phyloP scores from a whole-genome alignment of 2,888 invertebrate genomes.

The Stictocephala bisonia region DNA sequence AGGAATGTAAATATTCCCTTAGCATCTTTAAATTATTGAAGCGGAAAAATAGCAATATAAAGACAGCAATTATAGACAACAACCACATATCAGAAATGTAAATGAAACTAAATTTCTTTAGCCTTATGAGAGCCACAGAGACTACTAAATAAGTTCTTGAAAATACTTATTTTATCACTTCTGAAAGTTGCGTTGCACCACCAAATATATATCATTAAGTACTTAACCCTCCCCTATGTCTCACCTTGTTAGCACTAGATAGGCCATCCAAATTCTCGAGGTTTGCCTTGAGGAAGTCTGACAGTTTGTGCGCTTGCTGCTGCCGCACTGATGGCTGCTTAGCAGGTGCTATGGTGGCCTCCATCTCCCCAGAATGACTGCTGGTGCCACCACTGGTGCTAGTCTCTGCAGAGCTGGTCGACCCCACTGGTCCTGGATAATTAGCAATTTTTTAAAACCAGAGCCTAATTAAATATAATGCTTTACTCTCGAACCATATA shows the following conservation, averaged over 20 bases:
- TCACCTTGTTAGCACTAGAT: conserved; percentile 60
- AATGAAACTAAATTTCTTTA: too few species aligned
- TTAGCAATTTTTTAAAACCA: too few species aligned
- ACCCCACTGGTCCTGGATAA: conserved; percentile 10
- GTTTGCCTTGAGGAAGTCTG: conserved; percentile 79
- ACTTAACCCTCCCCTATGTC: not conserved
- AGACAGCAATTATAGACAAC: too few species aligned
- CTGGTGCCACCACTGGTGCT: conserved; percentile 69
- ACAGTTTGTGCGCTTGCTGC: conserved; percentile 69
- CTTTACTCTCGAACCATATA: too few species aligned
- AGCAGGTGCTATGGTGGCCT: conserved; percentile 63
- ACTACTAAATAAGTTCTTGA: not conserved
- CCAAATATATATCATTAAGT: too few species aligned
- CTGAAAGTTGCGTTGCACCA: too few species aligned
- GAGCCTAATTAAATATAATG: too few species aligned
- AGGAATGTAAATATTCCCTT: too few species aligned
- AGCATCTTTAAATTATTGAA: too few species aligned
- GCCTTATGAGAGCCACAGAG: too few species aligned
- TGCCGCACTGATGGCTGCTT: conserved; percentile 62
- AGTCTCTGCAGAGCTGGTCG: conserved; percentile 14
- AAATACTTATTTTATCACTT: not conserved
- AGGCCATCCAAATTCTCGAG: conserved; percentile 77
- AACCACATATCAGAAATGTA: too few species aligned
- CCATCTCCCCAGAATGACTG: conserved; percentile 58
- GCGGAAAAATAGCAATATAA: too few species aligned